Evolutionary conservation across 2,113 vertebrate genomes (phyloP), one percentile per base, ranked within the genome.

Genomic region (Aphyosemion australe): DNA sequence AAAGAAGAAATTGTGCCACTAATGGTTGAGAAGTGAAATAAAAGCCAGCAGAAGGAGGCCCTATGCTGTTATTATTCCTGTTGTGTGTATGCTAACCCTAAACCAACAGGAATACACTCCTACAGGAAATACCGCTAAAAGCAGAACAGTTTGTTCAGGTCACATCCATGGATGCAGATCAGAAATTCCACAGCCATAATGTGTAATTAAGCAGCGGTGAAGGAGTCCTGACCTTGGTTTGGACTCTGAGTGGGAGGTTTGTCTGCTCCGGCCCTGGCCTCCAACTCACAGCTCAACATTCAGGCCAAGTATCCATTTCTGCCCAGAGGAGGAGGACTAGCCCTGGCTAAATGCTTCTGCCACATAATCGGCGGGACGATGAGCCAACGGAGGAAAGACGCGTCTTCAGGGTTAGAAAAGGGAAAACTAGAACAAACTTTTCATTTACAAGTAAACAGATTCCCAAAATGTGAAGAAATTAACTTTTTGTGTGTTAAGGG

Each of bases 141-240:
- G 65, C 42, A 43, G 34, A 71, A 72, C 52, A 32, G 52, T 37
- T 53, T 32, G 34, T 49, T 13, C 74, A 79, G 79, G 60, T 80
- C 77, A 80, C 51, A 66, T 63, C 62, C 74, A 83, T 54, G 62
- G 74, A 78, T 71, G 72, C 72, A 66, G 63, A 81, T 72, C 66
- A 65, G 62, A 82, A 80, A 80, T 75, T 80, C 72, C 72, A 67
- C 74, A 84, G 60, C 65, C 70, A 64, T 71, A 68, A 70, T 79
- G 74, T 84, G 81, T 81, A 83, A 81, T 84, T 86, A 83, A 54
- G 70, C 57, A 46, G 83, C n/a, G 76, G 81, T 73, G 20, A 61
- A 75, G 66, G 32, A 86, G 78, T 82, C 74, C 13, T 80, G 84
- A 84, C 78, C 82, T 85, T 69, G 74, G 84, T 86, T 83, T 82